phyloP scores from a whole-genome alignment of 2,888 invertebrate species.

The Parascotia fuliginaria region DNA sequence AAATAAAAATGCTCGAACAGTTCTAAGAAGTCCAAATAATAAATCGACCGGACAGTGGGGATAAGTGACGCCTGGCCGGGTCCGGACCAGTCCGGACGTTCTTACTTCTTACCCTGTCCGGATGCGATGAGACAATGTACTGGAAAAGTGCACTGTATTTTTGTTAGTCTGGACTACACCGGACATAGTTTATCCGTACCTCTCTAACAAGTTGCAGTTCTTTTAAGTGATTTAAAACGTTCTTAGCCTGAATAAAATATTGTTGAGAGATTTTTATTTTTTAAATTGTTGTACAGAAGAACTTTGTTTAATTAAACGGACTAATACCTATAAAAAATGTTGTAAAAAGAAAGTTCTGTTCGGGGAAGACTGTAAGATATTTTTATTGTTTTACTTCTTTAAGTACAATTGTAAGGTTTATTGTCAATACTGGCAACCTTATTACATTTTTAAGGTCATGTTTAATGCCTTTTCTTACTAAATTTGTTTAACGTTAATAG shows the following conservation, averaged over 20 bases:
- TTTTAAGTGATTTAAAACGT: conserved; percentile 45
- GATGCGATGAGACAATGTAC: conserved; percentile 43
- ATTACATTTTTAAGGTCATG: too few relatives aligned
- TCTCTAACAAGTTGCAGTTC: conserved; percentile 30
- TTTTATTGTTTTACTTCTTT: not conserved
- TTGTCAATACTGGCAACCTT: too few relatives aligned
- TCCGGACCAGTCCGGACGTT: conserved; percentile 24
- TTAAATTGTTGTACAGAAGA: conserved; percentile 1
- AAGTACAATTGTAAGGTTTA: not conserved
- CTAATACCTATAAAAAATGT: not conserved
- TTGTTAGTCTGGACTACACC: conserved; percentile 34
- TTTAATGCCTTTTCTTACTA: too few relatives aligned
- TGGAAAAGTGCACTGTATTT: conserved; percentile 42
- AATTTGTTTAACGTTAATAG: too few relatives aligned
- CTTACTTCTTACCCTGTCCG: conserved; percentile 37
- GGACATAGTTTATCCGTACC: conserved; percentile 34
- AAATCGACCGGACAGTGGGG: conserved; percentile 27
- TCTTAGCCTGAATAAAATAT: conserved; percentile 31
- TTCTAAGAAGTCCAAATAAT: conserved; percentile 33
- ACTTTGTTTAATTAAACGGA: conserved; percentile 8
- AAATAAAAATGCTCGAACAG: conserved; percentile 6
- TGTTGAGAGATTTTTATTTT: conserved; percentile 8
- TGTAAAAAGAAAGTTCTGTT: not conserved
- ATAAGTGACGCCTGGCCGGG: conserved; percentile 39
- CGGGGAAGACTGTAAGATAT: not conserved